These are phyloP conservation scores for Ectobius pallidus DNA, from an alignment of 2,888 invertebrate species.

Conservation along the genomic window DNA sequence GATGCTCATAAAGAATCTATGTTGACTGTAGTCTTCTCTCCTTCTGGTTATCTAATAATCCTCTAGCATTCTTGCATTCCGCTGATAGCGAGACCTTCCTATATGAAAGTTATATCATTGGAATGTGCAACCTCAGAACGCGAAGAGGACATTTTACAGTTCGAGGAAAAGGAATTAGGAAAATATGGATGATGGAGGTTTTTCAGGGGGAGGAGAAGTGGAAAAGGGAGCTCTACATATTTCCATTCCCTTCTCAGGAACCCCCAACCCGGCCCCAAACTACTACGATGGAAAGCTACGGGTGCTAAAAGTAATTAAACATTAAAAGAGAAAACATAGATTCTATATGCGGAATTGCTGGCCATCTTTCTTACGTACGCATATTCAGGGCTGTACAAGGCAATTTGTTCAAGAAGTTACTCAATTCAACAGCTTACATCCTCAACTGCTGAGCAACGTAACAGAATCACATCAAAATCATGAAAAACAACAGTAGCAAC, in stretches of 20 bases:
- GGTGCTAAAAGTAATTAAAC: slow-evolving; percentile 41
- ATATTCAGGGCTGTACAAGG: slow-evolving; percentile 33
- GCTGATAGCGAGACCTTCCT: not conserved
- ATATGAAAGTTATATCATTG: slow-evolving; percentile 25
- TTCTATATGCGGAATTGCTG: slow-evolving; percentile 40
- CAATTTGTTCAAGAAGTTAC: too few species aligned
- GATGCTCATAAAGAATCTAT: too few species aligned
- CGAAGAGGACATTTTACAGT: slow-evolving; percentile 33
- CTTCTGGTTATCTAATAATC: too few species aligned
- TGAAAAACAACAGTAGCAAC: too few species aligned
- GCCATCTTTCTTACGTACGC: slow-evolving; percentile 31
- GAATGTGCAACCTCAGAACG: not conserved
- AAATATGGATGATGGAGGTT: slow-evolving; percentile 36
- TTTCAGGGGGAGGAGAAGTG: not conserved
- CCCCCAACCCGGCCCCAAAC: not conserved
- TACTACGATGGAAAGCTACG: slow-evolving; percentile 33
- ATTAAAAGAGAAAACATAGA: slow-evolving; percentile 42
- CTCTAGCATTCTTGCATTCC: too few species aligned
- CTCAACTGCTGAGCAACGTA: too few species aligned
- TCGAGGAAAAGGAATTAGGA: slow-evolving; percentile 36
- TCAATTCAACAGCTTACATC: too few species aligned
- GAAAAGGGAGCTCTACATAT: slow-evolving; percentile 19
- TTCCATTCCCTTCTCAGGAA: slow-evolving; percentile 10
- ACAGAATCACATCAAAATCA: too few species aligned
- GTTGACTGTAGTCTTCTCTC: too few species aligned